Percentiles rank a stretch among this genome's conserved stretches.
phyloP scores from a whole-genome alignment of 2,888 invertebrate species.

The Galerucella pusilla region DNA sequence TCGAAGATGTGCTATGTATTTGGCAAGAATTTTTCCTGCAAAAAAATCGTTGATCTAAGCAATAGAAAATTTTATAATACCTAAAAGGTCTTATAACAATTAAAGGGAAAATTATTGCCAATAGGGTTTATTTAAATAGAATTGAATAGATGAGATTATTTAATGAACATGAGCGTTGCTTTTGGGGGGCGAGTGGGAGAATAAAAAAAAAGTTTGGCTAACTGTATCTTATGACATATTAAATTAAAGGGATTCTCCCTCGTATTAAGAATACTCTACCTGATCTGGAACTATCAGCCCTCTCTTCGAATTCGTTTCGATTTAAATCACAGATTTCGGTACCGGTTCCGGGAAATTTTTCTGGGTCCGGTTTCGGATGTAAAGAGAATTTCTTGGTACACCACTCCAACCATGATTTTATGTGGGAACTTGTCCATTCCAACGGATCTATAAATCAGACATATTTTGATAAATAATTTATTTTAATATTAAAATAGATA shows the following conservation, averaged over 20 bases:
- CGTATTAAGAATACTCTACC: constrained; percentile 57
- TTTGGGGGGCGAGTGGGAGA: neutral
- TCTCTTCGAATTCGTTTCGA: constrained; percentile 71
- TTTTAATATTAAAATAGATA: too few species aligned
- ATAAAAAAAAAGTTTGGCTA: neutral
- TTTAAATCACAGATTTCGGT: constrained; percentile 71
- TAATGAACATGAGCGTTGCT: too few species aligned
- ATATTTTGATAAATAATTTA: too few species aligned
- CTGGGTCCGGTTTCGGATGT: constrained; percentile 67
- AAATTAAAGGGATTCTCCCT: too few species aligned
- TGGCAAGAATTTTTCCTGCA: constrained; percentile 69
- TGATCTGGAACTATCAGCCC: constrained; percentile 64
- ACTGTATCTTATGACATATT: neutral
- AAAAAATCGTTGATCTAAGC: constrained; percentile 1
- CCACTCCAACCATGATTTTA: constrained; percentile 74
- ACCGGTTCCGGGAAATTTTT: constrained; percentile 70
- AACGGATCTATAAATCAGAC: constrained; percentile 68
- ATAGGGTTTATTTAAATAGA: too few species aligned
- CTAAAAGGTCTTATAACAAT: too few species aligned
- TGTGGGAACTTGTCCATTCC: constrained; percentile 72
- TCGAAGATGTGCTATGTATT: constrained; percentile 72
- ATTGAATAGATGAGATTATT: too few species aligned
- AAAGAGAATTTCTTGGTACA: constrained; percentile 71
- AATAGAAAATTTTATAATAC: too few species aligned
- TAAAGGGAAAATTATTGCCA: too few species aligned